Conservation (phyloP, 2,797 vertebrate species). For the Anisognathus igniventris region DNA sequence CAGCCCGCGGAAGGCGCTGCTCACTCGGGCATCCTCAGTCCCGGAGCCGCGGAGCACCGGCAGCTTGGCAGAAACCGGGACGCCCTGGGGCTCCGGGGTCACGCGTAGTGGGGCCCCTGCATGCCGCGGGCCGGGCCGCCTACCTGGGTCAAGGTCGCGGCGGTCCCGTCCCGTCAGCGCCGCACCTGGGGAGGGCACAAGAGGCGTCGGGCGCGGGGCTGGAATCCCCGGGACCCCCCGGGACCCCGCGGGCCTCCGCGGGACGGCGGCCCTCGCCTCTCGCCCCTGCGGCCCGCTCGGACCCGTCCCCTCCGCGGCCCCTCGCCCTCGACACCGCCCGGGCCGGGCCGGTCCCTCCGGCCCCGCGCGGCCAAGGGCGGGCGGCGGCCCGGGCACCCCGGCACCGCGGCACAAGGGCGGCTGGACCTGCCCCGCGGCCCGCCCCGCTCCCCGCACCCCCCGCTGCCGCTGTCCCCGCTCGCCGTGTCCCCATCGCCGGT, state of each 20-base stretch:
- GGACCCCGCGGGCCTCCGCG: neutral
- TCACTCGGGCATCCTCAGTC: neutral
- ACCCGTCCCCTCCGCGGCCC: no score
- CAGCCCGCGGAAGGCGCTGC: neutral
- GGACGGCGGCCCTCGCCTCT: no score
- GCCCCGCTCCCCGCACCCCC: neutral
- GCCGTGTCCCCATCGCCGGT: neutral
- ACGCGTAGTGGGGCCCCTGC: neutral
- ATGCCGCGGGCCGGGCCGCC: neutral
- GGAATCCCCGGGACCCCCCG: no score
- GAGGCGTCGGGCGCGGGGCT: neutral
- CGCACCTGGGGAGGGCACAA: neutral
- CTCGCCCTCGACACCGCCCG: neutral
- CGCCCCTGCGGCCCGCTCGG: neutral
- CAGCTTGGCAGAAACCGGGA: neutral
- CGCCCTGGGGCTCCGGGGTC: neutral
- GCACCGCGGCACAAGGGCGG: neutral
- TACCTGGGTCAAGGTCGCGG: constrained; percentile 26
- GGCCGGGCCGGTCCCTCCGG: neutral
- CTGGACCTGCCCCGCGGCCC: neutral
- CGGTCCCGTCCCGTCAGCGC: neutral
- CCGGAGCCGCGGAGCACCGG: neutral
- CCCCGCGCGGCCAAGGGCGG: neutral
- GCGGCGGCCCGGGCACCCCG: neutral
- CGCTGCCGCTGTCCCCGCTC: neutral